Conservation (phyloP, 2,113 vertebrate species). For the Arothron firmamentum region DNA sequence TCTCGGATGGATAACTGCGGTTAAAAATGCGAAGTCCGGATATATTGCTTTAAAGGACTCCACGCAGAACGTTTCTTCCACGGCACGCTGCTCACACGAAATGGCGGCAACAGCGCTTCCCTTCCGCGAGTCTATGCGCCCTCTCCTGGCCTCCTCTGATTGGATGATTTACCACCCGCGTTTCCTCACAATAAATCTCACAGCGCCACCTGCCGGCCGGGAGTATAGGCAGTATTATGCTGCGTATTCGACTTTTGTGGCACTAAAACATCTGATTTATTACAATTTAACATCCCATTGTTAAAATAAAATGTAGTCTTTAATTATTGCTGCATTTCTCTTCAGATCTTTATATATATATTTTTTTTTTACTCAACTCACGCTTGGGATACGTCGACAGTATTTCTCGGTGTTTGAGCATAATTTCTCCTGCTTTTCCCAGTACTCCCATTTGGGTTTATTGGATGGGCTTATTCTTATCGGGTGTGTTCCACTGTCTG, state of each 20-base stretch:
- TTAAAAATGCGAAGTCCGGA: too few species aligned
- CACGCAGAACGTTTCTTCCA: neutral
- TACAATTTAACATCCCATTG: neutral
- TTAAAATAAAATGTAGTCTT: neutral
- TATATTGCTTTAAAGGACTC: neutral
- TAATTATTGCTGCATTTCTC: neutral
- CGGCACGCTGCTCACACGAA: conserved; percentile 56
- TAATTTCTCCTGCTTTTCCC: too few species aligned
- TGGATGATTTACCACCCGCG: conserved; percentile 15
- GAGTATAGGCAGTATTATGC: neutral
- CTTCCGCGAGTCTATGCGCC: conserved; percentile 35
- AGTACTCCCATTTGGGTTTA: too few species aligned
- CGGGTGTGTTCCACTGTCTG: neutral
- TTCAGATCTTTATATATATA: too few species aligned
- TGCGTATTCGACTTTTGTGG: neutral
- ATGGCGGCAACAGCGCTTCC: conserved; percentile 70
- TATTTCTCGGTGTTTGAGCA: too few species aligned
- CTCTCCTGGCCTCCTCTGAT: conserved; percentile 48
- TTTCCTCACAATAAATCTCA: accelerated
- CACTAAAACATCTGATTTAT: conserved; percentile 7
- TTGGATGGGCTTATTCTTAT: too few species aligned
- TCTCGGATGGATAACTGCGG: too few species aligned
- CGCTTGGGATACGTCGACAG: too few species aligned
- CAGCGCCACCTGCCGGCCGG: conserved; percentile 26
- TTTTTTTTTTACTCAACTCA: too few species aligned